These are phyloP conservation scores for Colius striatus DNA, from an alignment of 2,113 vertebrate species.

Conservation along the genomic window DNA sequence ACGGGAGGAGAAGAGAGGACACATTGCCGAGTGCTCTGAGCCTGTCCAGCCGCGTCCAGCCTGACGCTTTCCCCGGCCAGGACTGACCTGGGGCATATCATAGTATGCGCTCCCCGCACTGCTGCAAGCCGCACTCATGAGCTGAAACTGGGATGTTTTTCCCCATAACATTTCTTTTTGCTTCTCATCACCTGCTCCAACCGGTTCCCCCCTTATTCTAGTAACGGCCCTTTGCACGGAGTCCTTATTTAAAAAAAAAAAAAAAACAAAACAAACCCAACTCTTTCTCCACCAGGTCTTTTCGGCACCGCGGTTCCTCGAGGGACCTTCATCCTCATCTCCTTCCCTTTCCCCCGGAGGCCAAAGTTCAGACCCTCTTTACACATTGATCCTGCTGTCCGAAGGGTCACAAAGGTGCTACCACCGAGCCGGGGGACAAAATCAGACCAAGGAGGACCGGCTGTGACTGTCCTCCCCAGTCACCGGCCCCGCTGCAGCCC, in stretches of 20 bases:
- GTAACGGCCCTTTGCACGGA: background rate
- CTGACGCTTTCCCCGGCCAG: fast-evolving
- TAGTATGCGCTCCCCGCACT: background rate
- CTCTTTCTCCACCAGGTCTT: background rate
- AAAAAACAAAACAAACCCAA: background rate
- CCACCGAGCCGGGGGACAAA: background rate
- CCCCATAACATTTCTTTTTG: background rate
- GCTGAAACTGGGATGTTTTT: background rate
- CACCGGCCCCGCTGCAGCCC: background rate
- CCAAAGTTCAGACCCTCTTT: background rate
- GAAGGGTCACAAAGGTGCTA: background rate
- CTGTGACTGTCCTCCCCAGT: background rate
- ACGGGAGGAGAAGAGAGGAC: too few species aligned
- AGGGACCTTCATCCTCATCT: background rate
- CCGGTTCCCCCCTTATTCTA: background rate
- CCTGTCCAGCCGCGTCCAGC: background rate
- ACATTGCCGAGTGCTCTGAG: fast-evolving
- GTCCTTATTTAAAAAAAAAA: background rate
- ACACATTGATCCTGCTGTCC: background rate
- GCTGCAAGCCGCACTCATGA: background rate
- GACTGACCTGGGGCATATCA: fast-evolving
- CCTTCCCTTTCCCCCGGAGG: background rate
- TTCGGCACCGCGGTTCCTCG: background rate
- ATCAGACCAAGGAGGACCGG: background rate
- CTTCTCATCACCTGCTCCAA: background rate